Evolutionary conservation across 2,113 vertebrate genomes (phyloP), one percentile per base, ranked within the genome.

Genomic region (Gasterosteus nipponicus): DNA sequence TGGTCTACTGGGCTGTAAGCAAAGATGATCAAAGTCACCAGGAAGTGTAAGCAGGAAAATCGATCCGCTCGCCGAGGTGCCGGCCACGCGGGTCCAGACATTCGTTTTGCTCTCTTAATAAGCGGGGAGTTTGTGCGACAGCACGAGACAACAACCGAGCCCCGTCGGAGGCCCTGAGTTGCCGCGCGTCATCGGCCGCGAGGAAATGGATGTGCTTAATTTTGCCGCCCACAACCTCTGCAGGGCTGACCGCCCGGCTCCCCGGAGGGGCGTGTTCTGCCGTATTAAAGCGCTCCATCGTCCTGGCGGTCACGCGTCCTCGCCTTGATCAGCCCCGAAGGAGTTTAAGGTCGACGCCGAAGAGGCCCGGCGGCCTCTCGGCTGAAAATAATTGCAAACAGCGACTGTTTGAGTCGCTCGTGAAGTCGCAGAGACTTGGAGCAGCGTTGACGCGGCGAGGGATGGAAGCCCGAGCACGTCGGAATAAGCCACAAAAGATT

Each of bases 201-300:
- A 84, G 88, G 87, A 93, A 93, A 94, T 94, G 87, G 89, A 94
- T 94, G 91, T 84, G 81, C 89, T 94, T 93, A 90, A 94, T 95
- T 93, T 95, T 46, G 38, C 80, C 54, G 76, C 63, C 80, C 88
- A 91, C 92, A 91, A 92, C 93, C 91, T 93, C 94, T 92, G 89
- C 91, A 84, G 91, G 89, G 85, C 72, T 82, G 86, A 87, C 87
- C 74, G 39, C 60, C 54, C 47, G 14, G 64, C 63, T 91, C 90
- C 93, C 91, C 76, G 39, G 83, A 81, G 91, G 84, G 82, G 91
- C 89, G 72, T 71, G 57, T 62, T 74, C 74, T 26, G 71, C 77
- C 69, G 89, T 94, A 94, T 94, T 94, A 94, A 94, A 94, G 91
- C 92, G 93, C 91, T 94, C 93, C 92, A 93, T 93, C 91, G 86